Conservation (phyloP, 2,888 invertebrate genomes). For the Drosophila anomelani region DNA sequence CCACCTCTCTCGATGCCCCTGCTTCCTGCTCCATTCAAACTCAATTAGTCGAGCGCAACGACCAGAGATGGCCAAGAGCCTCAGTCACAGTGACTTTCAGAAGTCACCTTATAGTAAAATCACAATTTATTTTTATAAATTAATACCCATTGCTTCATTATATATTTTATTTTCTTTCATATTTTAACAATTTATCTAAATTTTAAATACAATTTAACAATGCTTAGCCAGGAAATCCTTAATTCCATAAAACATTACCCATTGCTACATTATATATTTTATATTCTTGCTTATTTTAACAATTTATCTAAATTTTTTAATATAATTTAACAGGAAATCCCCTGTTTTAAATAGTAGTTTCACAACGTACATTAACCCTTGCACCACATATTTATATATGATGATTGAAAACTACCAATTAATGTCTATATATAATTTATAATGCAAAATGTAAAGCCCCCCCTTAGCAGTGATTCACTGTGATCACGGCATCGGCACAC, state of each 20-base stretch:
- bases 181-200: not conserved
- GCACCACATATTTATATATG: no score
- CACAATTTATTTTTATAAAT: no score
- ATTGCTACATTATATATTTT: not conserved
- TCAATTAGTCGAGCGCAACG: constrained; percentile 70
- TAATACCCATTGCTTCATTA: no score
- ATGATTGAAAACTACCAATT: not conserved
- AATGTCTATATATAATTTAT: not conserved
- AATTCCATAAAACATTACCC: no score
- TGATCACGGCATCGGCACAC: constrained; percentile 24
- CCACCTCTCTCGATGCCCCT: constrained; percentile 5
- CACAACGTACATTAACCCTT: not conserved
- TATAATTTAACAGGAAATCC: not conserved
- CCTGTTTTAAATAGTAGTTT: not conserved
- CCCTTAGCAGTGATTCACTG: constrained; percentile 27
- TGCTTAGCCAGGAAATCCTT: no score
- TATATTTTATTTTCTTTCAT: no score
- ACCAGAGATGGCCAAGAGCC: not conserved
- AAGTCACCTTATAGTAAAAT: no score
- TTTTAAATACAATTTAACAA: not conserved
- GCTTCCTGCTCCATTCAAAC: constrained; percentile 58
- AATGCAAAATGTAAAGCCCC: not conserved
- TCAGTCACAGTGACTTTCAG: not conserved
- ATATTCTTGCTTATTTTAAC: not conserved
- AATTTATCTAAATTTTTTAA: not conserved